Evolutionary conservation across 1,140 invertebrate genomes (phyloP).

Genomic region (Camponotus pennsylvanicus): DNA sequence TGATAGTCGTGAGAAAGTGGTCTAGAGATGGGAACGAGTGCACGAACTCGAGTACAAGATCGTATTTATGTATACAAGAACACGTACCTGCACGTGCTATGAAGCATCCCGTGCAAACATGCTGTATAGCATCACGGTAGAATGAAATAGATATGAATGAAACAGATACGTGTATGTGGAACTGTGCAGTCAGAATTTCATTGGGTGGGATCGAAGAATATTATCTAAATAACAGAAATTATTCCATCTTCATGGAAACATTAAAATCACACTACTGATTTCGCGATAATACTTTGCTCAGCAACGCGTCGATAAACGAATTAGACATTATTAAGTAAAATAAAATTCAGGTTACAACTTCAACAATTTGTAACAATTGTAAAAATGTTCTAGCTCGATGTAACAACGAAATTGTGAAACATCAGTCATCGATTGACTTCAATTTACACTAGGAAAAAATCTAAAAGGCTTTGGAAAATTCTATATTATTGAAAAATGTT

Average conservation of each 20-base stretch:
- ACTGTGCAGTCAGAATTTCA: conserved; percentile 43
- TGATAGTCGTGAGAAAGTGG: conserved; percentile 45
- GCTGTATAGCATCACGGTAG: background rate
- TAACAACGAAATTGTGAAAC: background rate
- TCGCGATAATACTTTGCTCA: conserved; percentile 42
- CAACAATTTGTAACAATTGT: background rate
- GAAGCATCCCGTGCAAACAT: conserved; percentile 9
- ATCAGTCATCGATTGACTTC: conserved; percentile 7
- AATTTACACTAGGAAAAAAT: background rate
- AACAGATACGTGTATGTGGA: background rate
- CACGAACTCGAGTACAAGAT: background rate
- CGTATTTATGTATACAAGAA: conserved; percentile 2
- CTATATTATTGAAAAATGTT: background rate
- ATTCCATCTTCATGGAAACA: conserved; percentile 43
- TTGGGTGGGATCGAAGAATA: background rate
- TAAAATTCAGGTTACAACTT: conserved; percentile 59
- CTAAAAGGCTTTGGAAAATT: background rate
- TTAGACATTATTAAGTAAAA: conserved; percentile 61
- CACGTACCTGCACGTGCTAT: background rate
- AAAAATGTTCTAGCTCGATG: conserved; percentile 4
- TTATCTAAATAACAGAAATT: conserved; percentile 62
- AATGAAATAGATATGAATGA: conserved; percentile 23
- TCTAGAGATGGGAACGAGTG: conserved; percentile 16
- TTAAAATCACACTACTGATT: conserved; percentile 7
- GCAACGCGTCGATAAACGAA: conserved; percentile 27